phyloP scores from a whole-genome alignment of 2,888 invertebrate species.

The Leptopilina drosophilae region DNA sequence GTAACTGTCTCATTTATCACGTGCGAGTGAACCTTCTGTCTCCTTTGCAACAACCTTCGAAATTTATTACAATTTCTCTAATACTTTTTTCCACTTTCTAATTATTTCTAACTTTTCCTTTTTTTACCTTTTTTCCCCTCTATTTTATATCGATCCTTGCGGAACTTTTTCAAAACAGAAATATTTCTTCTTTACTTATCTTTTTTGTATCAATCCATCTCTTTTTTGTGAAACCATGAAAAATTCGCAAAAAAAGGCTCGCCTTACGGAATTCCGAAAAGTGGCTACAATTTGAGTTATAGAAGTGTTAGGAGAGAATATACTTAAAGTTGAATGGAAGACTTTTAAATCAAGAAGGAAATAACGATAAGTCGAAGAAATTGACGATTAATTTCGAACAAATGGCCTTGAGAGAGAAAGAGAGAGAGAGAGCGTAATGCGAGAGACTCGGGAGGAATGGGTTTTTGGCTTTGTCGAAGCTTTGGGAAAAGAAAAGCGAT shows the following conservation, averaged over 20 bases:
- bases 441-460: constrained; percentile 50
- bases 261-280: no score
- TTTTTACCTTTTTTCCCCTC: no score
- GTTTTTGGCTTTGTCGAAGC: constrained; percentile 52
- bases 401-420: constrained; percentile 1
- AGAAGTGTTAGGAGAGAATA: no score
- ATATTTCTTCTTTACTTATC: no score
- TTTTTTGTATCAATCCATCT: no score
- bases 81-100: background rate
- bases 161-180: no score
- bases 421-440: background rate
- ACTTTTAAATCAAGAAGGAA: background rate
- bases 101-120: background rate
- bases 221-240: no score
- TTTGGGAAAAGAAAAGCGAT: constrained; percentile 62
- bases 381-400: constrained; percentile 35
- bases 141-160: no score
- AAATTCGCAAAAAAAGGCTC: no score
- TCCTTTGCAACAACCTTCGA: constrained; percentile 14
- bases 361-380: constrained; percentile 2
- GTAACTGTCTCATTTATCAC: constrained; percentile 25
- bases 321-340: no score
- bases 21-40: constrained; percentile 24
- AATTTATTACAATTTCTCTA: constrained; percentile 15
- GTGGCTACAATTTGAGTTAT: no score